phyloP scores from a whole-genome alignment of 2,797 vertebrate genomes.

The Philypnodon macrostomus region DNA sequence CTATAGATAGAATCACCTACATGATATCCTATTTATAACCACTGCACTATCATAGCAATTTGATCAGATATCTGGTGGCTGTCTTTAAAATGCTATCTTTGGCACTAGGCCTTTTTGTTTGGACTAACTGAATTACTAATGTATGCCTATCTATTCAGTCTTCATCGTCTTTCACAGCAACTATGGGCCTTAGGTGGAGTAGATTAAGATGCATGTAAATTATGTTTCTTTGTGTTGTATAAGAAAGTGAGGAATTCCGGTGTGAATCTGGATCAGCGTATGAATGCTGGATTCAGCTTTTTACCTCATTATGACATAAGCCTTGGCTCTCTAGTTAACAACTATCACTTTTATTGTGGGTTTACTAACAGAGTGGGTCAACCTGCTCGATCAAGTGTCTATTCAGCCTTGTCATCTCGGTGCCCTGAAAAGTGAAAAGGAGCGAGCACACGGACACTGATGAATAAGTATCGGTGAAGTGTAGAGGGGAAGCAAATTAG shows the following conservation, averaged over 20 bases:
- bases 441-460: slow-evolving; percentile 44
- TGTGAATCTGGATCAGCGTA: too few species aligned
- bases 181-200: too few species aligned
- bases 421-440: slow-evolving; percentile 40
- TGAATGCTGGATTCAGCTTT: too few species aligned
- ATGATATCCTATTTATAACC: not conserved
- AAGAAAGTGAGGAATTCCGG: too few species aligned
- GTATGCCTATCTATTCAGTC: too few species aligned
- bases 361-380: slow-evolving; percentile 43
- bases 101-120: too few species aligned
- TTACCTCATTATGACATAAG: too few species aligned
- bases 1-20: slow-evolving; percentile 3
- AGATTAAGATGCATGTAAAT: too few species aligned
- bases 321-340: too few species aligned
- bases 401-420: slow-evolving; percentile 59
- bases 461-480: slow-evolving; percentile 52
- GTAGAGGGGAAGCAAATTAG: slow-evolving; percentile 64
- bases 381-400: slow-evolving; percentile 57
- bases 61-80: slow-evolving; percentile 4
- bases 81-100: not conserved
- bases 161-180: too few species aligned
- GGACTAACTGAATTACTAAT: too few species aligned
- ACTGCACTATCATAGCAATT: not conserved
- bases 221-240: too few species aligned
- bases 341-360: slow-evolving; percentile 17